Percentiles rank a stretch among this genome's conserved stretches.
phyloP scores from a whole-genome alignment of 2,113 vertebrate genomes.

The Dolichotis patagonum region DNA sequence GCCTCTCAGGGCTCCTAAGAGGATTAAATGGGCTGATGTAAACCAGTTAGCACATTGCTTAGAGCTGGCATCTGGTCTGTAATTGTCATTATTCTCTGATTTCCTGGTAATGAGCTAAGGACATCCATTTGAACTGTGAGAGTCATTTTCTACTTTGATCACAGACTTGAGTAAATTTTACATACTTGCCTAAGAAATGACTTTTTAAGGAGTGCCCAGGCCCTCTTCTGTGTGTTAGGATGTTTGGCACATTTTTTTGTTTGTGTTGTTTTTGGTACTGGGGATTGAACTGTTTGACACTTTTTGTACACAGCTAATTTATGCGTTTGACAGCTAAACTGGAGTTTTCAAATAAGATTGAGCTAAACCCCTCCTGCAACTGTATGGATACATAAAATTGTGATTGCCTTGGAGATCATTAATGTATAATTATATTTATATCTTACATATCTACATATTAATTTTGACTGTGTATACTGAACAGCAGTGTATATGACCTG shows the following conservation, averaged over 20 bases:
- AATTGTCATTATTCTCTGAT: accelerated
- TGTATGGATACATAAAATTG: background rate
- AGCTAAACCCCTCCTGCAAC: background rate
- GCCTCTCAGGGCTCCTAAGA: background rate
- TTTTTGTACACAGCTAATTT: background rate
- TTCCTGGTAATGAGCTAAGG: background rate
- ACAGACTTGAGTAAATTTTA: background rate
- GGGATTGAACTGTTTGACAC: no score
- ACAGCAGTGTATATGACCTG: background rate
- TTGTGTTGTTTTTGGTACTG: no score
- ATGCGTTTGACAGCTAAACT: background rate
- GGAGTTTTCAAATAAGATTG: background rate
- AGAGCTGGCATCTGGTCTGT: no score
- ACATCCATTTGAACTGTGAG: accelerated
- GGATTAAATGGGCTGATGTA: no score
- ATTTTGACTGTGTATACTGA: background rate
- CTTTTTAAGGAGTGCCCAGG: background rate
- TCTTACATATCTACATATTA: background rate
- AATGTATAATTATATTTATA: background rate
- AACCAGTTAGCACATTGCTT: background rate
- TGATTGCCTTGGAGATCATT: background rate
- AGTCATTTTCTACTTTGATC: background rate
- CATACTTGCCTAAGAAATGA: background rate
- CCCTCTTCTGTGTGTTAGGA: background rate
- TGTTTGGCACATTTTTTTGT: no score